These are phyloP conservation scores for Alentia gelatinosa DNA, from an alignment of 2,888 invertebrate genomes.

Conservation along the genomic window DNA sequence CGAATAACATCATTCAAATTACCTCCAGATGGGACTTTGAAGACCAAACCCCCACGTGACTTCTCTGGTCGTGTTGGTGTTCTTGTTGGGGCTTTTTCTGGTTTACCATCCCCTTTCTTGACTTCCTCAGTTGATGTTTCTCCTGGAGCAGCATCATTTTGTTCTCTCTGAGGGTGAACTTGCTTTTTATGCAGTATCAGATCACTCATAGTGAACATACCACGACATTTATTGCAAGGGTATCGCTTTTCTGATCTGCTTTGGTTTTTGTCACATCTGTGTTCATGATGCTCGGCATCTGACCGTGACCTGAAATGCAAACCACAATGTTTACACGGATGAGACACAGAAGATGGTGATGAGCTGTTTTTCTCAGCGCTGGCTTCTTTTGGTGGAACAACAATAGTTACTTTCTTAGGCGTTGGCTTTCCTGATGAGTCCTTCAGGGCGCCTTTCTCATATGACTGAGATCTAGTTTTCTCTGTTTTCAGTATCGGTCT, in stretches of 20 bases:
- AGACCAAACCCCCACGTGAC: not conserved
- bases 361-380: not conserved
- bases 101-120: not conserved
- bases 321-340: not conserved
- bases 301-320: not conserved
- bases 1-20: not conserved
- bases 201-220: not conserved
- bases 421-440: not conserved
- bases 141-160: not conserved
- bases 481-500: not conserved
- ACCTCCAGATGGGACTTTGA: not conserved
- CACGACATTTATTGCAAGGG: not conserved
- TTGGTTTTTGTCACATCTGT: not conserved
- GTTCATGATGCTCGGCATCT: constrained; percentile 1
- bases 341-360: not conserved
- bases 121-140: not conserved
- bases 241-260: not conserved
- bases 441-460: not conserved
- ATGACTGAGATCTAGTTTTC: not conserved
- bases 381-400: not conserved
- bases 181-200: constrained; percentile 20
- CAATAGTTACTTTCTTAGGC: not conserved
- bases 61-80: not conserved
- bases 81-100: not conserved
- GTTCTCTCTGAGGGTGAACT: not conserved